Base-by-base conservation (phyloP, 2,797 vertebrate species). In the Aplochiton taeniatus region DNA sequence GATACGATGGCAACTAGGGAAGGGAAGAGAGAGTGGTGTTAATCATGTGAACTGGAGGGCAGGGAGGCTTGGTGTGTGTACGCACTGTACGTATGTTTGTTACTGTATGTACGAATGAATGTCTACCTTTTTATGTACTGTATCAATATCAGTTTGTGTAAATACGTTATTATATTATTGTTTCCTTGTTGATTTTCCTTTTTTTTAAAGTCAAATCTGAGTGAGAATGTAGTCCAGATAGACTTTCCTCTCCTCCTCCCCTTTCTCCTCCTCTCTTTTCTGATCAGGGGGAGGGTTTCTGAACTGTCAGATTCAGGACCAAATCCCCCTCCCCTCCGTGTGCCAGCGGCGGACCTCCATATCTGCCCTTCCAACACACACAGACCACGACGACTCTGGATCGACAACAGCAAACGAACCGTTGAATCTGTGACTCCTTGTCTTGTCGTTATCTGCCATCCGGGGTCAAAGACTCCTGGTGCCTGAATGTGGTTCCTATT, bases 101-200 rank as follows among this genome's bases (percentile, higher is more conserved):
- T 20, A 65, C 63, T 65, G 48, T 74, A 57, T 80, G 63, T 78
- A 52, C 68, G 62, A 61, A 69, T 65, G 59, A 16, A 58, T 61
- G 67, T 68, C 42, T 74, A 62, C 63, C 62, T 74, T 61, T 81
- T 57, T 56, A 61, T 75, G 77, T 77, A 18, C 31, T 79, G 71
- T 18, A 14, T 80, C 63, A n/a, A n/a, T 72, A 20, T 51, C 51
- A 53, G 44, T 76, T 58, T 73, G 68, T 85, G 78, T 83, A 87
- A 77, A 85, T 88, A 79, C 75, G 74, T 73, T 56, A 70, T 19
- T 64, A 67, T 74, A 66, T 80, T 68, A 43, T 75, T 80, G 63
- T 84, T 67, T 47, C 60, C 17, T 48, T 16, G 2, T 54, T 57
- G 63, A 50, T 70, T 65, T 44, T 18, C 45, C 41, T 66, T 61